phyloP scores from a whole-genome alignment of 2,888 invertebrate genomes.

The Scaptomyza cyrtandrae region DNA sequence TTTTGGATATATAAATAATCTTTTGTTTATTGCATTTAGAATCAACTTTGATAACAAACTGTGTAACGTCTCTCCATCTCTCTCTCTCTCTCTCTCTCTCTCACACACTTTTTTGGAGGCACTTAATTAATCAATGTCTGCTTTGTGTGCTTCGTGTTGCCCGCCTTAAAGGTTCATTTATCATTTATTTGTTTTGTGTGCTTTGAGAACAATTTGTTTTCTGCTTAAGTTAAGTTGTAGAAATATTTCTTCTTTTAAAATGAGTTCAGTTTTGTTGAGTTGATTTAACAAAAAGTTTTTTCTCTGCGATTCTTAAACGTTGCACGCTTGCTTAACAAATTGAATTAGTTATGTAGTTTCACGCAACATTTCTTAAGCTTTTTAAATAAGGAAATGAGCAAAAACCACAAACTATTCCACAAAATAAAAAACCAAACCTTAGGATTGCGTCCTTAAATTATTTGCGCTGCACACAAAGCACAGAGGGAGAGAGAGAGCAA shows the following conservation, averaged over 20 bases:
- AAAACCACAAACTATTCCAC: not conserved
- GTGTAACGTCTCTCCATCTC: too few relatives aligned
- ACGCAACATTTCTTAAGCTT: conserved; percentile 19
- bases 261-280: too few relatives aligned
- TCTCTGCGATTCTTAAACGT: too few relatives aligned
- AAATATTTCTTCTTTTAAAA: too few relatives aligned
- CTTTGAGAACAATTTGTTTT: too few relatives aligned
- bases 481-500: not conserved
- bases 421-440: not conserved
- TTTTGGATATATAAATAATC: not conserved
- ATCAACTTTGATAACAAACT: conserved; percentile 10
- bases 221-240: not conserved
- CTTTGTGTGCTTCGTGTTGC: not conserved
- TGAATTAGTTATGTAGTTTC: conserved; percentile 30
- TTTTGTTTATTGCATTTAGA: conserved; percentile 11
- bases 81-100: not conserved
- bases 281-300: too few relatives aligned
- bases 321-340: conserved; percentile 13
- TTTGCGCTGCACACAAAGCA: conserved; percentile 1
- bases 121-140: conserved; percentile 4
- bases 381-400: not conserved
- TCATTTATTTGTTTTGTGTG: conserved; percentile 4
- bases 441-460: not conserved
- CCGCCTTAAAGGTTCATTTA: conserved; percentile 8
- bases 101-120: not conserved